These are phyloP conservation scores for Eucera pruinosa DNA, from an alignment of 2,888 invertebrate genomes.

Conservation along the genomic window DNA sequence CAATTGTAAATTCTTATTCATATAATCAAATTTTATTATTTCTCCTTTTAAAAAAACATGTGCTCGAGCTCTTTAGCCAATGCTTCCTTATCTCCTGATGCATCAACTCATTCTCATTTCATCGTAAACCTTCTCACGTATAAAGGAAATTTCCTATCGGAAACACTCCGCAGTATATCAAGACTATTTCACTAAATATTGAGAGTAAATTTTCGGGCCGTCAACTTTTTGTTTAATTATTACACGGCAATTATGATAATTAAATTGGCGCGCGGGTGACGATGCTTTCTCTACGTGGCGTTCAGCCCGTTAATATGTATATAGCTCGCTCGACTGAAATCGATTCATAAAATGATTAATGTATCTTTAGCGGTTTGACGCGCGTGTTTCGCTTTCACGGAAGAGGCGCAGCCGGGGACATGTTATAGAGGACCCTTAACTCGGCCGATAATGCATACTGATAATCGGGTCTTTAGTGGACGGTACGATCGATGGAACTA, in stretches of 20 bases:
- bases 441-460: conserved; percentile 70
- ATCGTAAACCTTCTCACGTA: no score
- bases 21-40: no score
- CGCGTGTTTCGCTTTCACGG: conserved; percentile 60
- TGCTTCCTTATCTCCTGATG: no score
- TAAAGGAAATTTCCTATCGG: neutral
- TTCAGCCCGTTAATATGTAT: conserved; percentile 45
- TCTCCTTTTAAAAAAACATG: no score
- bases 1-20: no score
- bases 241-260: conserved; percentile 51
- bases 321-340: conserved; percentile 40
- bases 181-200: neutral
- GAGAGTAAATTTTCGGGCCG: conserved; percentile 22
- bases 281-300: conserved; percentile 18
- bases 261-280: conserved; percentile 31
- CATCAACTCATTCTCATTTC: no score
- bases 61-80: no score
- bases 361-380: conserved; percentile 59
- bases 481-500: conserved; percentile 71
- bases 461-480: conserved; percentile 72
- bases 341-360: conserved; percentile 56
- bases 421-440: conserved; percentile 65
- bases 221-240: conserved; percentile 50
- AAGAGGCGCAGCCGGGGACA: conserved; percentile 49
- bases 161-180: neutral